Percentiles rank a stretch among this genome's conserved stretches.
Evolutionary conservation across 2,113 vertebrate species (phyloP).

Genomic region (Stictonetta naevosa): DNA sequence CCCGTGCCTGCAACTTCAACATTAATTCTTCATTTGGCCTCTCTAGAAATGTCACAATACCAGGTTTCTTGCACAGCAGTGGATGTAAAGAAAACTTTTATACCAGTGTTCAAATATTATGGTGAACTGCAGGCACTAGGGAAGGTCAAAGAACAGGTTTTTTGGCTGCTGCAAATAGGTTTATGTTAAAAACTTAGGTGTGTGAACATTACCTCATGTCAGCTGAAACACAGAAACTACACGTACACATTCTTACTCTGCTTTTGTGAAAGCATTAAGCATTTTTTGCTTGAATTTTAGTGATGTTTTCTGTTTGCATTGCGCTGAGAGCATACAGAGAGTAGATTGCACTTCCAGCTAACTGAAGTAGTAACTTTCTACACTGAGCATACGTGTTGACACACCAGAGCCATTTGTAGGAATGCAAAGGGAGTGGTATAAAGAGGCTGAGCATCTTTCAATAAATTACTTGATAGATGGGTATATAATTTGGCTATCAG

Average conservation of each 20-base stretch:
- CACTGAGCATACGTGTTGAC: not conserved
- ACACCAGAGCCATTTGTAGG: accelerated
- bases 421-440: not conserved
- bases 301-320: not conserved
- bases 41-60: not conserved
- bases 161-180: not conserved
- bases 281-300: not conserved
- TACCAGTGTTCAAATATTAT: not conserved
- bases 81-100: not conserved
- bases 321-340: not conserved
- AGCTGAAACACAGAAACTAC: not conserved
- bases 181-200: not conserved
- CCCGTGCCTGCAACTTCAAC: not conserved
- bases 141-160: not conserved
- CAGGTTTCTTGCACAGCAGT: not conserved
- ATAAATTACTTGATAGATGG: not conserved
- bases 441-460: not conserved
- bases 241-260: not conserved
- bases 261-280: not conserved
- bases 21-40: not conserved
- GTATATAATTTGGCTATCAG: not conserved
- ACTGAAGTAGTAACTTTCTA: not conserved
- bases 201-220: not conserved
- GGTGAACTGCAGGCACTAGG: not conserved
- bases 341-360: not conserved